Percentiles rank a stretch among this genome's conserved stretches.
Conservation (phyloP, 2,113 vertebrate species). For the Hirundichthys speculiger region DNA sequence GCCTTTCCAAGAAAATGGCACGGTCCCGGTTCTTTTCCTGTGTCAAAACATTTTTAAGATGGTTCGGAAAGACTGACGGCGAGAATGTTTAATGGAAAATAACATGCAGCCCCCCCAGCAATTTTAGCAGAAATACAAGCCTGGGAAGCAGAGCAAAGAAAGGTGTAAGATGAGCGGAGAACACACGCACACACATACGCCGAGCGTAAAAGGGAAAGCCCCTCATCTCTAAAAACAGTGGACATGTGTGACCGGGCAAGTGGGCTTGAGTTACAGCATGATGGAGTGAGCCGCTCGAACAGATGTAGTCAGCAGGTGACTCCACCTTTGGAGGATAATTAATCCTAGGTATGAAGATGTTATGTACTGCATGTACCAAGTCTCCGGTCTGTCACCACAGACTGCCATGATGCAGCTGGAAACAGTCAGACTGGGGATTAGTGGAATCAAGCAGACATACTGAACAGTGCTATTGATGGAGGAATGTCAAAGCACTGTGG, state of each 20-base stretch:
- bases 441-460: neutral
- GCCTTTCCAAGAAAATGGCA: too few species aligned
- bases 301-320: conserved; percentile 49
- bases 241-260: conserved; percentile 35
- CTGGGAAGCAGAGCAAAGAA: conserved; percentile 20
- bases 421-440: neutral
- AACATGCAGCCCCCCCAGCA: neutral
- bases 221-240: conserved; percentile 59
- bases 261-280: conserved; percentile 56
- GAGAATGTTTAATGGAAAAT: conserved; percentile 8
- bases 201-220: conserved; percentile 65
- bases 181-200: conserved; percentile 43
- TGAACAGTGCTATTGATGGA: neutral
- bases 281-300: conserved; percentile 24
- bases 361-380: conserved; percentile 23
- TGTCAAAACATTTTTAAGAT: too few species aligned
- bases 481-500: neutral
- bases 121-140: conserved; percentile 35
- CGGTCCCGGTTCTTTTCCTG: too few species aligned
- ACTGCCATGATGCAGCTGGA: neutral
- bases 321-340: conserved; percentile 21
- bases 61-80: neutral
- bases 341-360: conserved; percentile 2
- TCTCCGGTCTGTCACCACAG: neutral
- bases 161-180: conserved; percentile 42